Percentiles rank a stretch among this genome's conserved stretches.
These are phyloP conservation scores for Dryoscopus gambensis DNA, from an alignment of 2,113 vertebrate species.

Conservation along the genomic window DNA sequence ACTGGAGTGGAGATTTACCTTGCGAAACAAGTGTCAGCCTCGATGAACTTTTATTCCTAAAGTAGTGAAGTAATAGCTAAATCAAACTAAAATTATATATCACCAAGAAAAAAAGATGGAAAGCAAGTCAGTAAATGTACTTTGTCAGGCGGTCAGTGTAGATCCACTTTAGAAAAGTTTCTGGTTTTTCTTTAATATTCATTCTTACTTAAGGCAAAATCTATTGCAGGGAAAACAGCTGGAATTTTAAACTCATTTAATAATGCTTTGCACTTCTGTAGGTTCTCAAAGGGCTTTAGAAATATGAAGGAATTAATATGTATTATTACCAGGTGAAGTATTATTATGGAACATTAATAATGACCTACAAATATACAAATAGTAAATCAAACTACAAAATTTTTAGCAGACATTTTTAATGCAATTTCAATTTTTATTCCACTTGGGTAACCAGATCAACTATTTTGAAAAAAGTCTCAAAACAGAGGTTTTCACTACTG, in stretches of 20 bases:
- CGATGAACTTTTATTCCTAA: neutral
- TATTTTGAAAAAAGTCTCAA: neutral
- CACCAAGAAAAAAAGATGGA: neutral
- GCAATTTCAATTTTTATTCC: neutral
- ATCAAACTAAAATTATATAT: neutral
- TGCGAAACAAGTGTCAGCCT: neutral
- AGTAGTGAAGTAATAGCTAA: neutral
- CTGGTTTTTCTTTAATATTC: neutral
- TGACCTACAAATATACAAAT: slow-evolving; percentile 8
- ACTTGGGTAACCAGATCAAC: neutral
- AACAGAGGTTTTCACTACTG: neutral
- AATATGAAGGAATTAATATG: neutral
- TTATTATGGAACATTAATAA: neutral
- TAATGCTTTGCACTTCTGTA: neutral
- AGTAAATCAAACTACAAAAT: neutral
- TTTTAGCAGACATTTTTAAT: neutral
- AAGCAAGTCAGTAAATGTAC: neutral
- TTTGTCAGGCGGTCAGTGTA: neutral
- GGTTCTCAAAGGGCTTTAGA: neutral
- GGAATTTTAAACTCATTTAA: slow-evolving; percentile 30
- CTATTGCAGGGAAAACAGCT: neutral
- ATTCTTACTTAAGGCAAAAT: slow-evolving; percentile 21
- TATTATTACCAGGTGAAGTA: slow-evolving; percentile 6
- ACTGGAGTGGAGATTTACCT: neutral
- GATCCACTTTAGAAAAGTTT: neutral